phyloP scores from a whole-genome alignment of 2,888 invertebrate genomes.

The Ichneumon xanthorius region DNA sequence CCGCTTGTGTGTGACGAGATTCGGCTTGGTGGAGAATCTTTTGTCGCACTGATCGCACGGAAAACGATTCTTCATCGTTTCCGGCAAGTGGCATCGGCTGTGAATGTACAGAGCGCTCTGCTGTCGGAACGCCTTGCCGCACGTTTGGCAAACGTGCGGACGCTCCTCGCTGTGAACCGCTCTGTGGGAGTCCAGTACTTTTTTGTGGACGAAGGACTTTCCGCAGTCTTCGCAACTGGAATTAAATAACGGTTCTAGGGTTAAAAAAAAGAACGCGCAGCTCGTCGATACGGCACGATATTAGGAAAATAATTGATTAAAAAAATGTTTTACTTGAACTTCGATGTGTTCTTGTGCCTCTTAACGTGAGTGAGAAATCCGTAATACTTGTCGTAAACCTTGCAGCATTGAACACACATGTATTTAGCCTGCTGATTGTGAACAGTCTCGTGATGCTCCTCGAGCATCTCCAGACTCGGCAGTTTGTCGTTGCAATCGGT shows the following conservation, averaged over 20 bases:
- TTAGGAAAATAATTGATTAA: not conserved
- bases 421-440: constrained; percentile 89
- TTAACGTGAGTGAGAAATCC: constrained; percentile 89
- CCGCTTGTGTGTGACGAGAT: constrained; percentile 87
- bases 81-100: constrained; percentile 86
- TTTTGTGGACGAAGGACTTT: constrained; percentile 86
- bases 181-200: constrained; percentile 85
- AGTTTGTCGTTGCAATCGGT: constrained; percentile 85
- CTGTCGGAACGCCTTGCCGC: constrained; percentile 87
- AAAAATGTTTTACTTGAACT: constrained; percentile 85
- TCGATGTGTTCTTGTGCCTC: constrained; percentile 87
- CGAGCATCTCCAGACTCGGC: constrained; percentile 85
- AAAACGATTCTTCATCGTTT: constrained; percentile 86
- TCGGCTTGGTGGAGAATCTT: constrained; percentile 87
- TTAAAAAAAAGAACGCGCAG: not conserved
- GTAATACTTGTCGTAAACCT: constrained; percentile 87
- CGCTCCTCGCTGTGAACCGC: constrained; percentile 86
- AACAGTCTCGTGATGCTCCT: constrained; percentile 87
- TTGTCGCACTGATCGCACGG: constrained; percentile 88
- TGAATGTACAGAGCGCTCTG: constrained; percentile 87
- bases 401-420: constrained; percentile 89
- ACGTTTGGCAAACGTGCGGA: constrained; percentile 86
- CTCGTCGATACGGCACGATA: not conserved
- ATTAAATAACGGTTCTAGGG: constrained; percentile 8
- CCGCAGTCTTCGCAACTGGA: constrained; percentile 86